Conservation (phyloP, 1,140 invertebrate genomes). For the Aphidius gifuensis region DNA sequence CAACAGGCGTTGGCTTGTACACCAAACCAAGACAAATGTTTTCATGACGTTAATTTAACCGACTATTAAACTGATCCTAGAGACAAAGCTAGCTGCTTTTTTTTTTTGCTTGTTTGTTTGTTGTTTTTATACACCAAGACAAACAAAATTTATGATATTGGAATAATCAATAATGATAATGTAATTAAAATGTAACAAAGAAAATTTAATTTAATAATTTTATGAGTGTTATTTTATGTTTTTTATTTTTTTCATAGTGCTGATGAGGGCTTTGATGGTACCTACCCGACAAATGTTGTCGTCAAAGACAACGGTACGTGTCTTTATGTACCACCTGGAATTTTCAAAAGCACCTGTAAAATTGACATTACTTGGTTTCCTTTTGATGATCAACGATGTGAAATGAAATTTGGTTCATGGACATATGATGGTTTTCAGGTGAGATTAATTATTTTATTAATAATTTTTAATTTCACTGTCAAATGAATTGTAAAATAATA, state of each 20-base stretch:
- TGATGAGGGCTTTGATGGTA: constrained; percentile 96
- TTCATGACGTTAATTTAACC: too few species aligned
- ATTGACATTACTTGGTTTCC: constrained; percentile 64
- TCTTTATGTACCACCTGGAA: constrained; percentile 94
- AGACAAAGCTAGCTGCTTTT: too few species aligned
- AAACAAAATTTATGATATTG: too few species aligned
- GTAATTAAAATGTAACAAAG: not conserved
- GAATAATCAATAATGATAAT: not conserved
- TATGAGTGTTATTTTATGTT: not conserved
- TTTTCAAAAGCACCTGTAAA: constrained; percentile 98
- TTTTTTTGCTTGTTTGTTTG: too few species aligned
- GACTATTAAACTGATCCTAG: too few species aligned
- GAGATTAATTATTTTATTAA: not conserved
- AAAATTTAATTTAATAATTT: not conserved
- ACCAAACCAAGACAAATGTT: too few species aligned
- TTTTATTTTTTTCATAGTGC: constrained; percentile 64
- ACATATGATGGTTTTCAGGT: constrained; percentile 91
- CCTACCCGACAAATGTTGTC: constrained; percentile 95
- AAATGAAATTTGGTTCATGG: constrained; percentile 94
- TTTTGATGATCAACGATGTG: constrained; percentile 85
- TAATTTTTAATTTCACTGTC: not conserved
- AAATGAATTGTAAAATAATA: too few species aligned
- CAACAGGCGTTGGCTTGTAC: too few species aligned
- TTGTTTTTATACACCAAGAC: too few species aligned
- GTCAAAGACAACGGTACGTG: constrained; percentile 92